phyloP scores from a whole-genome alignment of 2,888 invertebrate species.

The Pristionchus arcanus region DNA sequence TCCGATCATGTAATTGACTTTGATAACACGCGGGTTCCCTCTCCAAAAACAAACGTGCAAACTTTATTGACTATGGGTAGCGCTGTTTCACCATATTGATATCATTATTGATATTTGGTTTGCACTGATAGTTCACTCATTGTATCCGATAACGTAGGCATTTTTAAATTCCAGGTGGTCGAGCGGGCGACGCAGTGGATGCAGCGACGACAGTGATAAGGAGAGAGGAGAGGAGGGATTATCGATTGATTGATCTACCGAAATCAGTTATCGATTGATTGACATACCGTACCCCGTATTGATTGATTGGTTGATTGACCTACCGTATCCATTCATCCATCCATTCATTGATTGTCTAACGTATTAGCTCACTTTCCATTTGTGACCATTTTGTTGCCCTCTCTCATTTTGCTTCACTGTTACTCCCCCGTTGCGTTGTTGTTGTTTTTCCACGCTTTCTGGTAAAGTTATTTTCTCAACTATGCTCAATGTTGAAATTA shows the following conservation, averaged over 20 bases:
- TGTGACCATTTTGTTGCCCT: background rate
- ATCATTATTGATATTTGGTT: no score
- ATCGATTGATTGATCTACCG: background rate
- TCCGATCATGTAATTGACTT: no score
- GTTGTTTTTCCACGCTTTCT: background rate
- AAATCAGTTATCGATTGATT: background rate
- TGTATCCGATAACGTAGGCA: no score
- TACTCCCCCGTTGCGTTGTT: conserved; percentile 15
- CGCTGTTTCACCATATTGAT: no score
- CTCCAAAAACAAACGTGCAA: background rate
- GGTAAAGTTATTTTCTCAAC: background rate
- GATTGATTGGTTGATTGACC: background rate
- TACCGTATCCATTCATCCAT: background rate
- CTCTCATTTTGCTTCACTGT: background rate
- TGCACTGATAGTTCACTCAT: no score
- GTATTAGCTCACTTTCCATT: background rate
- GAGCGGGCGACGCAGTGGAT: conserved; percentile 1
- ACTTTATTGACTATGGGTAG: no score
- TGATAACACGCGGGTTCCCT: background rate
- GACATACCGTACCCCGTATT: background rate
- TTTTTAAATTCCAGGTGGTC: background rate
- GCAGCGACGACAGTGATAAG: background rate
- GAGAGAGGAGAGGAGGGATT: background rate
- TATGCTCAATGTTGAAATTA: no score
- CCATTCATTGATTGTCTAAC: background rate